Evolutionary conservation across 2,113 vertebrate species (phyloP), one percentile per base, ranked within the genome.

Genomic region (Boleophthalmus pectinirostris): DNA sequence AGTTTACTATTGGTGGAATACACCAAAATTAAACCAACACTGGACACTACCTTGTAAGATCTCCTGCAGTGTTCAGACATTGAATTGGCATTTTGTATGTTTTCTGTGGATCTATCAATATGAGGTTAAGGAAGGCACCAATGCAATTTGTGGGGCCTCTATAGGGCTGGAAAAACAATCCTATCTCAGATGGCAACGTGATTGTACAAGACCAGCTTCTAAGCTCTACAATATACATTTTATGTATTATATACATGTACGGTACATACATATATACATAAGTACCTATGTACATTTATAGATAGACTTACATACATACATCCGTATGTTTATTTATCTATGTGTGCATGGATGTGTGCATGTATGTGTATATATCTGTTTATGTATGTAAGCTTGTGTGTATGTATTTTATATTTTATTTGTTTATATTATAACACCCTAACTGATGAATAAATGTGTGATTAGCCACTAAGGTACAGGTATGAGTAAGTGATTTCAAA

Each of bases 61-160:
- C 58, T 18, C 15, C 15, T 25, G 33, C n/a, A n/a, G 33, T 38
- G 9, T 64, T 64, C 61, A 38, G 33, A 12, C 61, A 64, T 43
- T 38, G 61, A 64, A 35, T 64, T 64, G 61, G 33, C 61, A 43
- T 64, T 64, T 64, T 25, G 58, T 14, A 64, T 38, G 61, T 64
- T 64, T 64, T 64, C 61, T 38, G 18, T 64, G 61, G 61, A 64
- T 64, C 61, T 64, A 64, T 64, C 33, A 64, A 64, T 64, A 64
- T 43, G 33, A 43, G 61, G 33, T 64, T 64, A 64, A 38, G 61
- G 61, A 35, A 64, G 61, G 61, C 18, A 64, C 33, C 61, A 38
- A 38, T 64, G 33, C 33, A 64, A 64, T 61, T 61, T 61, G 58
- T 61, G 58, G 58, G 58, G 25, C 25, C 58, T 33, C 58, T 61